Conservation (phyloP, 2,888 invertebrate genomes). For the Tinea trinotella region DNA sequence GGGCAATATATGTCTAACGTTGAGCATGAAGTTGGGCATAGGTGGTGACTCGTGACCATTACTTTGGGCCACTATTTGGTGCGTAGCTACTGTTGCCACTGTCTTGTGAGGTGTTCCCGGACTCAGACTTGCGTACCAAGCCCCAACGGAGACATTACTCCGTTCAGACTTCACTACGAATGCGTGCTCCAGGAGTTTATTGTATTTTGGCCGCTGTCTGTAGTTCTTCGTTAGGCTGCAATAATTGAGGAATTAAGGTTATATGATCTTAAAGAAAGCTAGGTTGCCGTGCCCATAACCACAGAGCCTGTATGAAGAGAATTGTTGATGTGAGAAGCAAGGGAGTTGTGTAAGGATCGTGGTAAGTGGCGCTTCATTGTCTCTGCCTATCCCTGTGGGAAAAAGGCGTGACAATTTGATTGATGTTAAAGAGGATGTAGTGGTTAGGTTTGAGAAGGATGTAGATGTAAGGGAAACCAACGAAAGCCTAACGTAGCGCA, state of each 20-base stretch:
- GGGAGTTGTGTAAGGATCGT: too few species aligned
- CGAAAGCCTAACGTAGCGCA: too few species aligned
- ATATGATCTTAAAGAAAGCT: too few species aligned
- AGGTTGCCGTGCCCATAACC: too few species aligned
- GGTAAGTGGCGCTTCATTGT: too few species aligned
- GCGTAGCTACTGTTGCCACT: neutral
- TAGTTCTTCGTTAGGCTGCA: conserved; percentile 94
- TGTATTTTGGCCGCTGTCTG: conserved; percentile 94
- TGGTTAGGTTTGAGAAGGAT: too few species aligned
- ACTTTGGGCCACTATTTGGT: conserved; percentile 29
- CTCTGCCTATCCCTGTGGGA: too few species aligned
- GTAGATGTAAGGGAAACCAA: too few species aligned
- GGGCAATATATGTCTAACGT: conserved; percentile 49
- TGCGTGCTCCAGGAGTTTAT: conserved; percentile 87
- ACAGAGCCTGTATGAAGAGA: too few species aligned
- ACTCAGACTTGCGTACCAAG: conserved; percentile 81
- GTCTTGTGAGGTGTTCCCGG: conserved; percentile 28
- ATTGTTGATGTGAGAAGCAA: too few species aligned
- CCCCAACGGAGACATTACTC: conserved; percentile 80
- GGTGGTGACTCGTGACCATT: conserved; percentile 32
- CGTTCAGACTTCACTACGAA: conserved; percentile 88
- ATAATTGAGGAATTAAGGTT: conserved; percentile 26
- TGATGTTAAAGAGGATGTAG: too few species aligned
- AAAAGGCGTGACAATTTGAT: too few species aligned
- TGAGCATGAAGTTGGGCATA: conserved; percentile 55